These are phyloP conservation scores for Melanerpes formicivorus DNA, from an alignment of 2,113 vertebrate genomes.

Conservation along the genomic window DNA sequence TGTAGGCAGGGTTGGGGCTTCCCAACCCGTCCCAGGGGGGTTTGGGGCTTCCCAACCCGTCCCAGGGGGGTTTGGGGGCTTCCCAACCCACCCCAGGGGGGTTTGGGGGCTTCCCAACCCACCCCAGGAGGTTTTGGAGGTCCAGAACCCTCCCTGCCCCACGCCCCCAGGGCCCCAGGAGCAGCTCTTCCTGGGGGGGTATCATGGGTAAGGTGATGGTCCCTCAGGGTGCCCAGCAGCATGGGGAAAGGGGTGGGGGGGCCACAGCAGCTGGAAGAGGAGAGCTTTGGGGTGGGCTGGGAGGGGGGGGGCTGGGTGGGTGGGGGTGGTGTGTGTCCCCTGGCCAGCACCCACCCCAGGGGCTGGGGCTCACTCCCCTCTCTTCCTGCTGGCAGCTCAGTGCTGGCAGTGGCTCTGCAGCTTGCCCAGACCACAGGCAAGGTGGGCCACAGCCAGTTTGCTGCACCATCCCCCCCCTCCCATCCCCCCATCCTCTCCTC, in stretches of 20 bases:
- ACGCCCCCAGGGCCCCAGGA: fast-evolving
- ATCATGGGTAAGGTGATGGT: background rate
- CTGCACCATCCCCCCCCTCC: background rate
- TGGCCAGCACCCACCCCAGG: background rate
- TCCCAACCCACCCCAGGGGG: background rate
- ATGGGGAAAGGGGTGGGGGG: background rate
- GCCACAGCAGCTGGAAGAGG: slow-evolving; percentile 20
- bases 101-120: background rate
- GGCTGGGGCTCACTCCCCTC: background rate
- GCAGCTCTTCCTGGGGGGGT: fast-evolving
- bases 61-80: background rate
- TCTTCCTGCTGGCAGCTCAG: background rate
- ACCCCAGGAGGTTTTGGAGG: background rate
- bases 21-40: background rate
- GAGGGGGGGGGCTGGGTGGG: background rate
- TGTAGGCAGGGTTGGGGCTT: background rate
- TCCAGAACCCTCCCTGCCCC: background rate
- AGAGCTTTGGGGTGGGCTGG: background rate
- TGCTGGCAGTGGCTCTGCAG: background rate
- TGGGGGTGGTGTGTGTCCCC: background rate
- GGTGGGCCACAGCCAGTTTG: background rate
- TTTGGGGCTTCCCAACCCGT: background rate
- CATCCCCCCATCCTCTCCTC: background rate
- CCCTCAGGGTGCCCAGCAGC: fast-evolving
- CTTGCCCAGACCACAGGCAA: background rate